These are phyloP conservation scores for Omphaloscelis lunosa DNA, from an alignment of 2,888 invertebrate species.

Conservation along the genomic window DNA sequence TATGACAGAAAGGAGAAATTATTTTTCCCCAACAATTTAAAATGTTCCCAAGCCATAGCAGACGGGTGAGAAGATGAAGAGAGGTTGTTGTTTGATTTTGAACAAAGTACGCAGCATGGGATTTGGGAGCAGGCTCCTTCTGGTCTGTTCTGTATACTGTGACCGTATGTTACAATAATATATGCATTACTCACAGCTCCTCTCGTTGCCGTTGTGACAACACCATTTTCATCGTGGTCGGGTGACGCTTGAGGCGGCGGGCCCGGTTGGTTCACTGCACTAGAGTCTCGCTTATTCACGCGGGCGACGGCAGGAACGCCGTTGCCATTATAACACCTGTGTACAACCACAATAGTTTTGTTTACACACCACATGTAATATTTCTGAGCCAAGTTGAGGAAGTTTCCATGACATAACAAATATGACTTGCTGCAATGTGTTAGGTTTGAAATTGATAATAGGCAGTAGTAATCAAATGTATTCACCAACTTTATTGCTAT, in stretches of 20 bases:
- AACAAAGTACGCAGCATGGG: neutral
- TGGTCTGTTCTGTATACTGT: constrained; percentile 2
- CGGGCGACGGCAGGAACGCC: constrained; percentile 85
- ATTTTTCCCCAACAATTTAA: neutral
- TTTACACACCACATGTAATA: constrained; percentile 42
- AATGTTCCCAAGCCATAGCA: neutral
- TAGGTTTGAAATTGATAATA: constrained; percentile 12
- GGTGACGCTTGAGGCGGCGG: constrained; percentile 83
- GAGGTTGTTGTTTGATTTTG: neutral
- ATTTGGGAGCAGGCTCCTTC: constrained; percentile 5
- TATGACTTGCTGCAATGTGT: constrained; percentile 6
- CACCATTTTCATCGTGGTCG: constrained; percentile 99
- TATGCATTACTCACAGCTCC: constrained; percentile 97
- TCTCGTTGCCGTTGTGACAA: constrained; percentile 99
- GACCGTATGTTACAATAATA: constrained; percentile 18
- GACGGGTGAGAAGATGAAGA: too few species aligned
- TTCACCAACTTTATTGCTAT: neutral
- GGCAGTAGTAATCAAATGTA: neutral
- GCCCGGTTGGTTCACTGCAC: constrained; percentile 85
- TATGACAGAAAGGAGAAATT: neutral
- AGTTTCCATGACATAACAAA: constrained; percentile 31
- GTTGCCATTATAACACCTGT: constrained; percentile 90
- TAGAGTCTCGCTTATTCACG: constrained; percentile 86
- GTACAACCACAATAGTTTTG: constrained; percentile 65
- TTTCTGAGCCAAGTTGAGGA: neutral